Conservation (phyloP, 2,113 vertebrate genomes). For the Urocolius indicus region DNA sequence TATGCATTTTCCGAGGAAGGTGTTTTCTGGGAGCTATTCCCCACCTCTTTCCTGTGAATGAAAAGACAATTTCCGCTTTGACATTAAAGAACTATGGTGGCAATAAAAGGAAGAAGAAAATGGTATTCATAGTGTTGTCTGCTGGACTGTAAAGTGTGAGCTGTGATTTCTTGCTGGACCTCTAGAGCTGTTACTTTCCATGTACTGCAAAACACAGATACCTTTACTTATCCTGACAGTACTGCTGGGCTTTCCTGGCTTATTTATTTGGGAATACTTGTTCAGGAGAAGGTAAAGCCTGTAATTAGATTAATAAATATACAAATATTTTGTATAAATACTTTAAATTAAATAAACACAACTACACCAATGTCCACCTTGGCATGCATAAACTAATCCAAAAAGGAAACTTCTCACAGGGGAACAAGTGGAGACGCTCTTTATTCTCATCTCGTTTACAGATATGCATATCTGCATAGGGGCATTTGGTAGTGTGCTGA, state of each 20-base stretch:
- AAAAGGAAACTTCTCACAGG: neutral
- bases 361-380: neutral
- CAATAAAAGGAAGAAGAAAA: neutral
- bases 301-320: neutral
- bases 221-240: neutral
- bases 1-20: neutral
- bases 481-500: neutral
- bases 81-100: neutral
- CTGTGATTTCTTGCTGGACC: neutral
- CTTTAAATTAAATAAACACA: neutral
- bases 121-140: neutral
- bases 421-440: neutral
- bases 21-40: neutral
- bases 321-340: too few relatives aligned
- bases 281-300: neutral
- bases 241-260: neutral
- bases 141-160: neutral
- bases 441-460: neutral
- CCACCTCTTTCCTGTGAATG: neutral
- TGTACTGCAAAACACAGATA: neutral
- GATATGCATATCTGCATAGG: neutral
- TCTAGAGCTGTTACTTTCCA: neutral
- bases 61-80: neutral
- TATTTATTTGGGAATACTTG: neutral
- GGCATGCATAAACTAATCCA: neutral